Conservation (phyloP, 2,113 vertebrate genomes). For the Ctenodactylus gundi region DNA sequence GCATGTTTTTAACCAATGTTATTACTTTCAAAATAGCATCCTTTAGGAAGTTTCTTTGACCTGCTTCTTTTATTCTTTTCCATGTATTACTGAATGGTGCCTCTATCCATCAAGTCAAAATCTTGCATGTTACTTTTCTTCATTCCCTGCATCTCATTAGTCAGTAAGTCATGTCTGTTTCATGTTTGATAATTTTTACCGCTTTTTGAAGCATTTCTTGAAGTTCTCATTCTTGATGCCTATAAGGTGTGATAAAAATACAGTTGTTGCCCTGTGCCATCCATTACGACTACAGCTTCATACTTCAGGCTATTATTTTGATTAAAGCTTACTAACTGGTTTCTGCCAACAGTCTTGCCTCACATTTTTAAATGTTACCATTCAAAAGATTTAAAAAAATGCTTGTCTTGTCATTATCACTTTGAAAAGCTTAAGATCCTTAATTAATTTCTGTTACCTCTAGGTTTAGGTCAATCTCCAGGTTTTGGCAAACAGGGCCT, state of each 20-base stretch:
- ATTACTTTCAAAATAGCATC: conserved; percentile 5
- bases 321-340: background rate
- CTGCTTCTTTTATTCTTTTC: background rate
- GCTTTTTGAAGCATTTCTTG: too few relatives aligned
- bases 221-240: too few relatives aligned
- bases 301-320: background rate
- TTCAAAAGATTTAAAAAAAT: background rate
- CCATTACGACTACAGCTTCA: background rate
- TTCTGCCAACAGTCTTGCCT: background rate
- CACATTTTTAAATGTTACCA: background rate
- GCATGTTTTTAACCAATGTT: background rate
- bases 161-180: background rate
- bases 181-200: background rate
- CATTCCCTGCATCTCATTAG: background rate
- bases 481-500: background rate
- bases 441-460: background rate
- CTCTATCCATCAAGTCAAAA: background rate
- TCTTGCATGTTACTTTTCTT: background rate
- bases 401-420: background rate
- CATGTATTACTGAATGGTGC: background rate
- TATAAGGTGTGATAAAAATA: too few relatives aligned
- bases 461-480: background rate
- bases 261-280: background rate
- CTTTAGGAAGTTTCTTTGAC: background rate
- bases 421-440: conserved; percentile 23